A percentile compares a stretch with the other conserved stretches of the same genome.
Evolutionary conservation across 2,113 vertebrate species (phyloP).

Genomic region (Cottus gobio): DNA sequence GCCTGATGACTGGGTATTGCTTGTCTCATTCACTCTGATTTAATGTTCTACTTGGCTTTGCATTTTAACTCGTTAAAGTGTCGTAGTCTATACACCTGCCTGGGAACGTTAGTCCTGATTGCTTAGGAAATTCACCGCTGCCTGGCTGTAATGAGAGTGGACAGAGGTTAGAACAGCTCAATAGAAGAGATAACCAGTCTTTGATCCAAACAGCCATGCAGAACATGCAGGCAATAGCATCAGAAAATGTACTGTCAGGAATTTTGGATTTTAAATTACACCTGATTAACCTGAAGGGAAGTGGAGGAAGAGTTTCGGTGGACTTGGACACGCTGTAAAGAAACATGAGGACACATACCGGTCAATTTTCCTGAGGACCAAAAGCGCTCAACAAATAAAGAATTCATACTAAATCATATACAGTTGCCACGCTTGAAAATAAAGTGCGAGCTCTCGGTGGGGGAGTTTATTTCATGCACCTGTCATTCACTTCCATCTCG

Average conservation of each 20-base stretch:
- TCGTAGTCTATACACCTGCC: constrained; percentile 81
- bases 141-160: constrained; percentile 89
- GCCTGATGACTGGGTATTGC: constrained; percentile 34
- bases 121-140: constrained; percentile 87
- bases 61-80: constrained; percentile 78
- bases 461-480: constrained; percentile 58
- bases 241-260: constrained; percentile 90
- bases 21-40: constrained; percentile 62
- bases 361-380: constrained; percentile 38
- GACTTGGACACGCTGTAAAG: constrained; percentile 44
- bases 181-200: constrained; percentile 93
- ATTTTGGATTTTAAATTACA: constrained; percentile 90
- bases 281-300: constrained; percentile 85
- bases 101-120: constrained; percentile 84
- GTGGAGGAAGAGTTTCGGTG: constrained; percentile 68
- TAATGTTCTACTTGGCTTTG: constrained; percentile 75
- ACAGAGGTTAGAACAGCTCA: constrained; percentile 97
- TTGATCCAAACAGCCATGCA: constrained; percentile 92
- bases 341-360: constrained; percentile 35
- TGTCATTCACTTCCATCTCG: constrained; percentile 68
- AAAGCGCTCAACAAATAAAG: not conserved
- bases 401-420: not conserved
- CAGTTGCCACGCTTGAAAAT: constrained; percentile 41
- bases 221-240: constrained; percentile 81
- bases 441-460: constrained; percentile 43